Evolutionary conservation across 2,888 invertebrate genomes (phyloP).

Genomic region (Drosophila sordidula): DNA sequence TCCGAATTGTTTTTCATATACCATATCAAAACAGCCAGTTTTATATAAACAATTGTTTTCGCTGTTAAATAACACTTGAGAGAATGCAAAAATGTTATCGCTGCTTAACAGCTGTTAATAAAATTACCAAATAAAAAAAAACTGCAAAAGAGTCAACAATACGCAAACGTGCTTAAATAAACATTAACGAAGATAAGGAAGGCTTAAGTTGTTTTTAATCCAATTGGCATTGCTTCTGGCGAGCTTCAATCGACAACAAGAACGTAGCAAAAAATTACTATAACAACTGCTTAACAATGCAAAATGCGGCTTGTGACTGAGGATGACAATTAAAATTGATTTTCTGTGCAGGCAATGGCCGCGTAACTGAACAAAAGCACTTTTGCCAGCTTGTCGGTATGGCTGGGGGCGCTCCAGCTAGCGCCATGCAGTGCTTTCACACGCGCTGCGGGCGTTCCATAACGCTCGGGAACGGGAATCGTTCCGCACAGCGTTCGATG

Average conservation of each 20-base stretch:
- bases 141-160: conserved; percentile 6
- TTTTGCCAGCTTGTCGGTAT: conserved; percentile 18
- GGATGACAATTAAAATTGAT: conserved; percentile 23
- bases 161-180: conserved; percentile 8
- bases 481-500: conserved; percentile 92
- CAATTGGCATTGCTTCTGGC: too few relatives aligned
- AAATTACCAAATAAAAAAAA: conserved; percentile 31
- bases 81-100: conserved; percentile 2
- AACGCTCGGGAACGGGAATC: conserved; percentile 92
- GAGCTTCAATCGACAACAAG: background rate
- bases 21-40: background rate
- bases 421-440: conserved; percentile 64
- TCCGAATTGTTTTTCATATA: too few relatives aligned
- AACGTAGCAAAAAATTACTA: background rate
- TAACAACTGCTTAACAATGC: background rate
- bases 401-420: conserved; percentile 37
- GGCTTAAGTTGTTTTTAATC: background rate
- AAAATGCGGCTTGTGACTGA: conserved; percentile 10
- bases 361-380: conserved; percentile 6
- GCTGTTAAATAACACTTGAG: conserved; percentile 21
- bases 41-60: background rate
- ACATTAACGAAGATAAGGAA: background rate
- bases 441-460: conserved; percentile 93
- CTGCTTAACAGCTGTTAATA: conserved; percentile 37
- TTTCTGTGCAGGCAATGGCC: conserved; percentile 7